These are phyloP conservation scores for Anguilla rostrata DNA, from an alignment of 2,113 vertebrate species.

Conservation along the genomic window DNA sequence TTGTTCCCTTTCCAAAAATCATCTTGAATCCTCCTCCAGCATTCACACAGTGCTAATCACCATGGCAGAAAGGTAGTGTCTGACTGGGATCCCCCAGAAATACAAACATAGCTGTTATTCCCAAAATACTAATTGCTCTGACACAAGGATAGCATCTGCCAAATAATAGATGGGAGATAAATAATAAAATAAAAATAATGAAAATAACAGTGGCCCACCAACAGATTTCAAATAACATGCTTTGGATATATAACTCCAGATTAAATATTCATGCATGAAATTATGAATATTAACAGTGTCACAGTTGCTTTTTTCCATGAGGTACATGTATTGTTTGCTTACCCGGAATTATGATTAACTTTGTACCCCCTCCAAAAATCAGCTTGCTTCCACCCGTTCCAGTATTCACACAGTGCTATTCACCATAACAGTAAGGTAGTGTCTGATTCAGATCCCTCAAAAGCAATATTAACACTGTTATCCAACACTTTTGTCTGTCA, in stretches of 20 bases:
- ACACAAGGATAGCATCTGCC: too few relatives aligned
- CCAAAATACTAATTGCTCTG: too few relatives aligned
- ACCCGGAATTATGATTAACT: background rate
- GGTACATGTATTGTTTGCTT: slow-evolving; percentile 21
- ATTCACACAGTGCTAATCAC: slow-evolving; percentile 19
- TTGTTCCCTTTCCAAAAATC: slow-evolving; percentile 25
- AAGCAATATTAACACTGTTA: too few relatives aligned
- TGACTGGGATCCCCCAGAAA: background rate
- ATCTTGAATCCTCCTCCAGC: background rate
- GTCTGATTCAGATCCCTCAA: slow-evolving; percentile 26
- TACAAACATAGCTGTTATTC: background rate
- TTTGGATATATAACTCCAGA: too few relatives aligned
- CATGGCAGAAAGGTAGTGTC: background rate
- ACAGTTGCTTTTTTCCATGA: background rate
- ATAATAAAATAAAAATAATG: too few relatives aligned
- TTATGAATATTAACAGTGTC: too few relatives aligned
- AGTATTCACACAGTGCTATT: slow-evolving; percentile 22
- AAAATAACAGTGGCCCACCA: too few relatives aligned
- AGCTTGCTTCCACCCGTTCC: slow-evolving; percentile 15
- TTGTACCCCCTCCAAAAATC: slow-evolving; percentile 18
- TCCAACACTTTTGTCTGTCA: too few relatives aligned
- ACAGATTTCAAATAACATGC: too few relatives aligned
- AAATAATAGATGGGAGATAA: too few relatives aligned
- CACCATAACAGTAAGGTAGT: background rate
- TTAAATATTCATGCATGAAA: too few relatives aligned